Base-by-base conservation (phyloP, 2,797 vertebrate species). In the Sardinella longiceps region DNA sequence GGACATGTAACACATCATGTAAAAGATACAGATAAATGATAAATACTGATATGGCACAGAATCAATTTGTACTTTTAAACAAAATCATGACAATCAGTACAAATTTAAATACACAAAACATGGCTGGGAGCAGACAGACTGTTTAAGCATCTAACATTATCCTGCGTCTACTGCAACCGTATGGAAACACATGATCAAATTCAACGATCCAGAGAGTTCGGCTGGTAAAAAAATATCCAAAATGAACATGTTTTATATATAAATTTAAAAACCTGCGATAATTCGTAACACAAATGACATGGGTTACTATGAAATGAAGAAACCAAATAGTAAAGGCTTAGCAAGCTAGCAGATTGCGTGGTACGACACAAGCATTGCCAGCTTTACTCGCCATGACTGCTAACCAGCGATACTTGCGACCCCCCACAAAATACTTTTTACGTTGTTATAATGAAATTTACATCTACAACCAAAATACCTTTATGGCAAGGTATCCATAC, bases 311-410 rank as follows among this genome's bases (percentile, higher is more conserved):
- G n/a, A n/a, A n/a, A n/a, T n/a, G 84, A 45, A 45, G 30, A 60
- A 85, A 56, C 9, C 5, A 30, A 39, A 48, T 48, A 25, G 7
- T 60, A 77, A 18, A 43, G 39, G 15, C 25, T 45, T 46, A 46
- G 48, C 74, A 56, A 20, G 70, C 37, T 77, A 77, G 70, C 70
- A 43, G 70, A 77, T 77, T 77, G 70, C 70, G 70, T 77, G 70
- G 70, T 77, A 37, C 12, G 70, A 77, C 37, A 77, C 43, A 43
- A 77, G 70, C 33, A 77, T 37, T 20, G 37, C 43, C 37, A 43
- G 70, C 14, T 43, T 77, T 70, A 37, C 33, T 77, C 39, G 33
- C 43, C 70, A 23, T 39, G 33, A 43, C 18, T 37, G 30, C 37
- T 20, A 23, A 33, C 15, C 70, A 1, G 2, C 6, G 15, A 39